phyloP scores from a whole-genome alignment of 1,140 invertebrate genomes.

The Formica exsecta region DNA sequence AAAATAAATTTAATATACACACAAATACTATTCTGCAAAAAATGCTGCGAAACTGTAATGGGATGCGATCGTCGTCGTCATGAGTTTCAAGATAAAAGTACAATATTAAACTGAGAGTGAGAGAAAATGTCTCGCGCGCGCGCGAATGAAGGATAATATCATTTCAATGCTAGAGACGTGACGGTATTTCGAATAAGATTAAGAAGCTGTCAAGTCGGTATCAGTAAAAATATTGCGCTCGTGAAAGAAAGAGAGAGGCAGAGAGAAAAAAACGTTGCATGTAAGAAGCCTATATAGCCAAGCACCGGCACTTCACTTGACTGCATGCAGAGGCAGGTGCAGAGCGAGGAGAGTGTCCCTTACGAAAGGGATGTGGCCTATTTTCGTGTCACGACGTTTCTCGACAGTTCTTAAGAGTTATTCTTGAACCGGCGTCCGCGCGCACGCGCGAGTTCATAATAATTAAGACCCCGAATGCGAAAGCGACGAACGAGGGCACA shows the following conservation, averaged over 20 bases:
- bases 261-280: slow-evolving; percentile 12
- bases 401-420: slow-evolving; percentile 69
- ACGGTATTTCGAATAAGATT: slow-evolving; percentile 20
- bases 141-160: slow-evolving; percentile 22
- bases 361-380: slow-evolving; percentile 65
- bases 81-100: slow-evolving; percentile 10
- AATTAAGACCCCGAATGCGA: slow-evolving; percentile 61
- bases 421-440: slow-evolving; percentile 20
- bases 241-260: neutral
- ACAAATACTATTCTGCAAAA: neutral
- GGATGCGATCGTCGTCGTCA: slow-evolving; percentile 8
- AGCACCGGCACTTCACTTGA: slow-evolving; percentile 44
- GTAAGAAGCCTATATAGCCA: slow-evolving; percentile 37
- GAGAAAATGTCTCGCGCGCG: neutral
- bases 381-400: slow-evolving; percentile 64
- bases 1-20: neutral
- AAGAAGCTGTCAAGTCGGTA: slow-evolving; percentile 14
- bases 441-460: slow-evolving; percentile 33
- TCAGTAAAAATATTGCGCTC: slow-evolving; percentile 33
- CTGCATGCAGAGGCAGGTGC: slow-evolving; percentile 50
- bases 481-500: slow-evolving; percentile 44
- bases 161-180: neutral
- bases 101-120: slow-evolving; percentile 19
- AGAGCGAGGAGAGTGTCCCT: slow-evolving; percentile 29
- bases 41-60: neutral